Evolutionary conservation across 2,888 invertebrate species (phyloP), one percentile per base, ranked within the genome.

Genomic region (Tetropium fuscum): DNA sequence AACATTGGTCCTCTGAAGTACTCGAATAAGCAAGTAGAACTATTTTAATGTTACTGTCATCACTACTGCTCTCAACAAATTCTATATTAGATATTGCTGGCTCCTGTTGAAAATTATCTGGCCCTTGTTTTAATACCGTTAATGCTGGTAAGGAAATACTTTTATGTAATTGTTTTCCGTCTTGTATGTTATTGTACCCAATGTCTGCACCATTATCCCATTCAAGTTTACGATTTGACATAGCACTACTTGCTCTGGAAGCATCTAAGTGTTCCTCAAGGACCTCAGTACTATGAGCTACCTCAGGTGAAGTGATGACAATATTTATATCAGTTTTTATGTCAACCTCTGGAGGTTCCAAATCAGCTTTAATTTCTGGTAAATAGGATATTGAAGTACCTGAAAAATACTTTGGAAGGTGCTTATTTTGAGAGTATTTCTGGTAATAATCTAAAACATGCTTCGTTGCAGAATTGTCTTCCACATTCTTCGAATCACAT

Each of bases 191-290:
- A 48, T 69, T 71, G 79, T 94, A 94, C 0, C 94, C 94, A 38
- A 94, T 92, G 82, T 94, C 94, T 0, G 92, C 94, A 16, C 93
- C 87, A 27, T 92, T 93, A 77, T 94, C 94, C 94, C 94, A 94
- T 82, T 94, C 94, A 1, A 94, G 81, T 63, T 90, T 90, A 48
- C 89, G 87, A 73, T 88, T 89, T 0, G 91, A 90, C 47, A 90
- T 87, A 0, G 90, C 81, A 74, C 91, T 90, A 63, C 92, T 93
- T 11, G 91, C 88, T 1, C 93, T 92, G 3, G 92, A 91, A 16
- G 85, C 53, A 30, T 60, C 60, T 43, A 58, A 58, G 7, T 59
- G 45, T 55, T 65, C 61, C 18, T 62, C 53, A 6, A 41, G 44
- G n/a, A 51, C 55, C 11, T 38, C 20, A 36, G 44, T 54, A 16